phyloP scores from a whole-genome alignment of 2,113 vertebrate species.

The Apteryx mantelli region DNA sequence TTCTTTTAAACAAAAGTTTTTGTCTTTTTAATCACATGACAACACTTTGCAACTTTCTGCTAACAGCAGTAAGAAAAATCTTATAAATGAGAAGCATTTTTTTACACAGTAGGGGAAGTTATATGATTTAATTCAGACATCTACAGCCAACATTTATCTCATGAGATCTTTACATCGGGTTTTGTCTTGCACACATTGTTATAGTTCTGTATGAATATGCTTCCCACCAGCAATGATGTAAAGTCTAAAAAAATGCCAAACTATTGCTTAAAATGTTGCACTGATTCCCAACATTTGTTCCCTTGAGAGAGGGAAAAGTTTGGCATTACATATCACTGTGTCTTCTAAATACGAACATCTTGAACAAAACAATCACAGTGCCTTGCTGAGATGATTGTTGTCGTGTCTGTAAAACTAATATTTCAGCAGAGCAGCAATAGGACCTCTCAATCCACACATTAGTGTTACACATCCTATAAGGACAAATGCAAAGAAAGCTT shows the following conservation, averaged over 20 bases:
- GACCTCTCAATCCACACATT: background rate
- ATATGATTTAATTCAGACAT: conserved; percentile 27
- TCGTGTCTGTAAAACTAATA: conserved; percentile 14
- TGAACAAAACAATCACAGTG: conserved; percentile 11
- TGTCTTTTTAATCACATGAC: background rate
- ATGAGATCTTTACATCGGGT: conserved; percentile 28
- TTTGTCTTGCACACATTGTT: conserved; percentile 57
- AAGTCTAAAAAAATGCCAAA: conserved; percentile 60
- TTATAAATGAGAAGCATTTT: background rate
- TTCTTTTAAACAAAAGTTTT: background rate
- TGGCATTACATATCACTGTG: background rate
- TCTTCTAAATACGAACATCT: conserved; percentile 36
- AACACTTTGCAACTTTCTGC: background rate
- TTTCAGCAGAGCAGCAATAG: background rate
- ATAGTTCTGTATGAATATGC: conserved; percentile 6
- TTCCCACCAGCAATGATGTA: conserved; percentile 57
- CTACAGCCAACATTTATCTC: conserved; percentile 49
- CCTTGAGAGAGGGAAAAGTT: conserved; percentile 14
- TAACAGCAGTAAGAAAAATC: background rate
- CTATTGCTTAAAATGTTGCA: conserved; percentile 52
- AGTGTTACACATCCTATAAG: background rate
- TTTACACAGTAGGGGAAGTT: background rate
- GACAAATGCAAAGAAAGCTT: background rate
- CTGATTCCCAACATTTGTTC: conserved; percentile 25
- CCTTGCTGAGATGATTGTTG: background rate